Evolutionary conservation across 2,888 invertebrate genomes (phyloP).

Genomic region (Schizaphis graminum): DNA sequence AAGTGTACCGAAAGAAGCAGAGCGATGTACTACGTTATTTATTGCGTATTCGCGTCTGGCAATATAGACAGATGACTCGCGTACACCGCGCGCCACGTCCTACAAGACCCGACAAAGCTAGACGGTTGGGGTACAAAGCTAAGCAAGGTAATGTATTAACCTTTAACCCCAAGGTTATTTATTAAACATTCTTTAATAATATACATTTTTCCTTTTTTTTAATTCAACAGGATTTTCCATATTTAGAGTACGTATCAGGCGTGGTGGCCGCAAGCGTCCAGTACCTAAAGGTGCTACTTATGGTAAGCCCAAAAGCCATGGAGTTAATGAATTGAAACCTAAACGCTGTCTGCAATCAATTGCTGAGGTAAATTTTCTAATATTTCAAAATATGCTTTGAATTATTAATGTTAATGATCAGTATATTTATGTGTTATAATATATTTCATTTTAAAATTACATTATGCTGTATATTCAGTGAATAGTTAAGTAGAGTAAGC

Average conservation of each 20-base stretch:
- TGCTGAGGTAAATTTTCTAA: conserved; percentile 85
- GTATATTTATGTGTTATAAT: neutral
- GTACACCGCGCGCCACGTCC: conserved; percentile 96
- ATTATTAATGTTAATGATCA: no score
- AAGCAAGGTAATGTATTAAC: conserved; percentile 85
- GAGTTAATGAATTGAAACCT: conserved; percentile 98
- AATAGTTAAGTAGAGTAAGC: neutral
- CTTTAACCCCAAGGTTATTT: neutral
- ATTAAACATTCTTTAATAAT: neutral
- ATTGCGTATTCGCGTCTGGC: conserved; percentile 97
- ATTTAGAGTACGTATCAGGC: conserved; percentile 97
- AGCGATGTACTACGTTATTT: conserved; percentile 99
- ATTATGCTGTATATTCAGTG: neutral
- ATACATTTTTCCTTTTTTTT: conserved; percentile 43
- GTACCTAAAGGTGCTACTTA: conserved; percentile 98
- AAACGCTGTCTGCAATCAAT: conserved; percentile 94
- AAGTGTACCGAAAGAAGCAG: conserved; percentile 99
- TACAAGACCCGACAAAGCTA: conserved; percentile 97
- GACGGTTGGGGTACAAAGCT: conserved; percentile 95
- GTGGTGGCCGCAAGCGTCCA: conserved; percentile 99
- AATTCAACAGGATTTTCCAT: conserved; percentile 84
- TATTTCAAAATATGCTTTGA: neutral
- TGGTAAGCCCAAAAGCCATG: conserved; percentile 99
- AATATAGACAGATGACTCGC: conserved; percentile 95
- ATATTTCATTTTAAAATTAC: neutral